Conservation (phyloP, 2,113 vertebrate genomes). For the Syngnathus typhle region DNA sequence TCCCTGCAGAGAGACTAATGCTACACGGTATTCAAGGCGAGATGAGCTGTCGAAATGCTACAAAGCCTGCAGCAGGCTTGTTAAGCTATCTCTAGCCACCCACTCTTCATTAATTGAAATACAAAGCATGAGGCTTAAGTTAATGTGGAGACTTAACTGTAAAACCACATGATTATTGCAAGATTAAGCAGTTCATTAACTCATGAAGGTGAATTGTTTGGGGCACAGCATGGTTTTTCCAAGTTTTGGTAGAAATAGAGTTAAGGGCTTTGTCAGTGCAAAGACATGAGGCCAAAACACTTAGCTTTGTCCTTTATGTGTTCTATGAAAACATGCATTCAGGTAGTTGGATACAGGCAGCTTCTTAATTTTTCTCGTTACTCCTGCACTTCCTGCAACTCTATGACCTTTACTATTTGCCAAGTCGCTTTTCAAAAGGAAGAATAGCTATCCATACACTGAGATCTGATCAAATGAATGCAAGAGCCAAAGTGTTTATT, state of each 20-base stretch:
- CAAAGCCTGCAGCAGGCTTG: slow-evolving; percentile 47
- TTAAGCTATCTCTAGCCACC: slow-evolving; percentile 48
- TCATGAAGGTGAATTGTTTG: slow-evolving; percentile 18
- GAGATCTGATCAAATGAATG: slow-evolving; percentile 43
- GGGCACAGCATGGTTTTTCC: slow-evolving; percentile 7
- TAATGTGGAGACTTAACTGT: slow-evolving; percentile 51
- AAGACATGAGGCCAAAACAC: not conserved
- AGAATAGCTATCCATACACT: slow-evolving; percentile 1
- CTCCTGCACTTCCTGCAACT: slow-evolving; percentile 1
- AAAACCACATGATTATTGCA: slow-evolving; percentile 41
- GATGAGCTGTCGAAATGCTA: slow-evolving; percentile 50
- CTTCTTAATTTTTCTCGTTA: slow-evolving; percentile 7
- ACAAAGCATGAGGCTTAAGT: slow-evolving; percentile 49
- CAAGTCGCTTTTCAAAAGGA: not conserved
- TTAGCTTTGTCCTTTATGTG: not conserved
- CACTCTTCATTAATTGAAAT: slow-evolving; percentile 57
- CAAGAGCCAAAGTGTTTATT: slow-evolving; percentile 63
- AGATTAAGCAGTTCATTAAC: slow-evolving; percentile 63
- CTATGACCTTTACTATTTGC: not conserved
- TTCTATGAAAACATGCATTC: slow-evolving; percentile 13
- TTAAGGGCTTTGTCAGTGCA: not conserved
- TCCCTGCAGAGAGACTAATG: slow-evolving; percentile 55
- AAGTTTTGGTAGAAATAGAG: slow-evolving; percentile 4
- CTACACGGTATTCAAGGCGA: slow-evolving; percentile 40
- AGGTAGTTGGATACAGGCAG: slow-evolving; percentile 10